A percentile compares a stretch with the other conserved stretches of the same genome.
phyloP scores from a whole-genome alignment of 2,888 invertebrate genomes.

The Diloba caeruleocephala region DNA sequence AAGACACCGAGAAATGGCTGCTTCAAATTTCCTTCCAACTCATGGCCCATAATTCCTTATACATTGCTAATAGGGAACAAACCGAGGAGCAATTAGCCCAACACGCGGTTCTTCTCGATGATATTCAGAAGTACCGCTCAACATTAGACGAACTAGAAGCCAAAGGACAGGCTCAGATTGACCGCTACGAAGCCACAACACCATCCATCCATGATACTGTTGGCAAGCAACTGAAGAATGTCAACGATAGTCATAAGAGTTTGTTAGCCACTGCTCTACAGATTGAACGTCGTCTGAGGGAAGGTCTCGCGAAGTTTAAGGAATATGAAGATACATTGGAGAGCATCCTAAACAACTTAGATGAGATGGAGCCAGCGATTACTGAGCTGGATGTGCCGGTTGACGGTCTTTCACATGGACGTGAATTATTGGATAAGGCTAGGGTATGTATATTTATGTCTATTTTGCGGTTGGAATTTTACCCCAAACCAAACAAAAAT shows the following conservation, averaged over 20 bases:
- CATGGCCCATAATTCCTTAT: slow-evolving; percentile 98
- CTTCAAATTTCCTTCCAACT: slow-evolving; percentile 98
- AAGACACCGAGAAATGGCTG: slow-evolving; percentile 98
- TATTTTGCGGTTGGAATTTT: no score
- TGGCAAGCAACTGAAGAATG: slow-evolving; percentile 95
- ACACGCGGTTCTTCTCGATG: slow-evolving; percentile 92
- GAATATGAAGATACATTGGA: slow-evolving; percentile 97
- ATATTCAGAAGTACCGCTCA: slow-evolving; percentile 95
- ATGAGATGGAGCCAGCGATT: slow-evolving; percentile 94
- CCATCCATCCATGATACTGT: slow-evolving; percentile 94
- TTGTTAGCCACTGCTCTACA: slow-evolving; percentile 96
- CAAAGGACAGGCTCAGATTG: slow-evolving; percentile 95
- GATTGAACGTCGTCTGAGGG: slow-evolving; percentile 95
- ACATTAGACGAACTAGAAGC: slow-evolving; percentile 94
- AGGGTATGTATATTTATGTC: slow-evolving; percentile 86
- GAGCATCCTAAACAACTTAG: slow-evolving; percentile 94
- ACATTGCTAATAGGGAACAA: slow-evolving; percentile 97
- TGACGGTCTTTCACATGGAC: slow-evolving; percentile 92
- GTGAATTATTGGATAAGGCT: slow-evolving; percentile 92
- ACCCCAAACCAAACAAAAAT: no score
- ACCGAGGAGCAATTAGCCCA: slow-evolving; percentile 97
- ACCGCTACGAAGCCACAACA: slow-evolving; percentile 92
- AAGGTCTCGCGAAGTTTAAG: slow-evolving; percentile 97
- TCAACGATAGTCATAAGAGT: slow-evolving; percentile 97
- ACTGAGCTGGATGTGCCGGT: slow-evolving; percentile 93